These are phyloP conservation scores for Diabrotica virgifera DNA, from an alignment of 1,140 invertebrate genomes.

Conservation along the genomic window DNA sequence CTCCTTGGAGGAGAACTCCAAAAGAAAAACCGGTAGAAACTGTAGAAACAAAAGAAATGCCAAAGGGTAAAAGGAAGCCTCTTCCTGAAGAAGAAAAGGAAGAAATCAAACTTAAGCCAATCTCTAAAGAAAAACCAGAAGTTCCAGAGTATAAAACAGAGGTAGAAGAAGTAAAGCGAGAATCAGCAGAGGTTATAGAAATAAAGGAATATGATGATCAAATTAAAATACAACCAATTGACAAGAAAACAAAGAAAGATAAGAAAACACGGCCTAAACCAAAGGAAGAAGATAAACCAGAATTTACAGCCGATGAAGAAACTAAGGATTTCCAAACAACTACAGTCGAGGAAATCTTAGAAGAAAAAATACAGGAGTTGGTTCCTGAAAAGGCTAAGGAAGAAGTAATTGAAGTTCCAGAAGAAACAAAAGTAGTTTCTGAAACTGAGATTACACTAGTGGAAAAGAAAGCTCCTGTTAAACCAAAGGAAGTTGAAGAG, in stretches of 20 bases:
- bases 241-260: slow-evolving; percentile 27
- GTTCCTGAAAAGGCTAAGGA: slow-evolving; percentile 45
- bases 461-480: slow-evolving; percentile 38
- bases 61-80: slow-evolving; percentile 47
- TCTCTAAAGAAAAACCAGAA: slow-evolving; percentile 41
- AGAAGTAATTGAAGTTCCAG: slow-evolving; percentile 32
- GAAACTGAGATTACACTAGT: slow-evolving; percentile 46
- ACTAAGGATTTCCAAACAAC: slow-evolving; percentile 22
- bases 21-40: slow-evolving; percentile 42
- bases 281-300: slow-evolving; percentile 8
- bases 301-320: slow-evolving; percentile 27
- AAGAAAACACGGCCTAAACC: slow-evolving; percentile 28
- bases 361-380: slow-evolving; percentile 35
- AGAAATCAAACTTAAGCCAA: slow-evolving; percentile 44
- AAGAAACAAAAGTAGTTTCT: slow-evolving; percentile 48
- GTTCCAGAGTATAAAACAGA: slow-evolving; percentile 31
- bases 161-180: slow-evolving; percentile 28
- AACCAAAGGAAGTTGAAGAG: slow-evolving; percentile 45
- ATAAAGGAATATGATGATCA: slow-evolving; percentile 37
- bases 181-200: slow-evolving; percentile 25
- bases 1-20: slow-evolving; percentile 39
- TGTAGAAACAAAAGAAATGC: slow-evolving; percentile 48
- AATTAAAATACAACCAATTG: slow-evolving; percentile 34
- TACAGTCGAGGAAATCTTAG: slow-evolving; percentile 10
- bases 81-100: slow-evolving; percentile 47